These are phyloP conservation scores for Anarrhichthys ocellatus DNA, from an alignment of 2,113 vertebrate genomes.

Conservation along the genomic window DNA sequence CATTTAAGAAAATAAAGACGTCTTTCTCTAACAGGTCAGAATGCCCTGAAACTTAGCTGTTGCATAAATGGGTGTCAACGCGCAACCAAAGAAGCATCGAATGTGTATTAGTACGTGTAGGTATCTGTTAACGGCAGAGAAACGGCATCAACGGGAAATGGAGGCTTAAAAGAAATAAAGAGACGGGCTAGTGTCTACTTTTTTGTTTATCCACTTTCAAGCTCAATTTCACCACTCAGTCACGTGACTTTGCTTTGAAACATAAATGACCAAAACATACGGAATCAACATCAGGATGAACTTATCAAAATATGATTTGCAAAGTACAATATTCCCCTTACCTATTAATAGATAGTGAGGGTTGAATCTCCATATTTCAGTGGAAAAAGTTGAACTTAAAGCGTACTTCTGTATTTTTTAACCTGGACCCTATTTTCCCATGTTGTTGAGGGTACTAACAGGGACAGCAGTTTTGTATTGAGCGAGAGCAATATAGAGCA, in stretches of 20 bases:
- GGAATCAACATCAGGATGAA: background rate
- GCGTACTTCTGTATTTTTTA: no score
- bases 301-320: background rate
- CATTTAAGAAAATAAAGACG: background rate
- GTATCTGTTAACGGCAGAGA: slow-evolving; percentile 8
- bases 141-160: background rate
- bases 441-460: no score
- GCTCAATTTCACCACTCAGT: no score
- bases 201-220: background rate
- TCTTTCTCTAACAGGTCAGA: background rate
- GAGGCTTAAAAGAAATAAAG: background rate
- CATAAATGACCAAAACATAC: background rate
- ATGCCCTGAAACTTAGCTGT: background rate
- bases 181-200: background rate
- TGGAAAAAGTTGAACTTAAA: no score
- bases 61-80: background rate
- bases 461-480: no score
- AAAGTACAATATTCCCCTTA: background rate
- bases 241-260: background rate
- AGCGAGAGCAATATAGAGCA: no score
- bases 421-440: no score
- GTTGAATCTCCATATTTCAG: background rate
- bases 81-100: background rate
- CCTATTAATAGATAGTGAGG: background rate
- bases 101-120: background rate